These are phyloP conservation scores for Cyclina sinensis DNA, from an alignment of 1,140 invertebrate species.

Conservation along the genomic window DNA sequence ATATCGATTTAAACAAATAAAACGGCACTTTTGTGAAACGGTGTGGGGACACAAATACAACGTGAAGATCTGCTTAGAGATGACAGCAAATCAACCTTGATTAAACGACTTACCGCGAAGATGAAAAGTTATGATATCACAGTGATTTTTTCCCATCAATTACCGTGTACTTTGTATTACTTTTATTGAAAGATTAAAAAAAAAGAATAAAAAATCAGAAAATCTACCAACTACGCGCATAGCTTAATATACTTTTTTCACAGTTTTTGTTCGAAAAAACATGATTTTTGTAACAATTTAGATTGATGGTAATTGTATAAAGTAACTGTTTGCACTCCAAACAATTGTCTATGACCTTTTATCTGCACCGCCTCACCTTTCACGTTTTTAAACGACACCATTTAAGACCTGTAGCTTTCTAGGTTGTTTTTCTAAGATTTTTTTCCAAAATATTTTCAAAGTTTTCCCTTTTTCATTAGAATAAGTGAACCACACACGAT, in stretches of 20 bases:
- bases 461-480: too few relatives aligned
- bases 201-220: not conserved
- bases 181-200: not conserved
- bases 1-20: constrained; percentile 23
- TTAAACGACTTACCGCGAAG: not conserved
- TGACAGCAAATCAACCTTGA: not conserved
- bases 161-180: not conserved
- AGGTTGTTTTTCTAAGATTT: too few relatives aligned
- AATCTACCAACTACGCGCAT: not conserved
- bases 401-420: too few relatives aligned
- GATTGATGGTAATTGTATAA: not conserved
- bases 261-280: not conserved
- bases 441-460: too few relatives aligned
- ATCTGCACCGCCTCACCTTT: not conserved
- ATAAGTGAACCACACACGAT: too few relatives aligned
- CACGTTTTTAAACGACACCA: not conserved
- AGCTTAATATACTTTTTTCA: not conserved
- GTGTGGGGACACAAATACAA: not conserved
- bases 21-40: not conserved
- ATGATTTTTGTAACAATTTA: constrained; percentile 3
- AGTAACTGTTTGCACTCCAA: not conserved
- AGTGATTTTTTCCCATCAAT: not conserved
- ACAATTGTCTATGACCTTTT: not conserved
- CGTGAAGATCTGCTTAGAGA: not conserved
- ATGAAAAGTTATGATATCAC: not conserved